phyloP scores from a whole-genome alignment of 1,140 invertebrate species.

The Nylanderia fulva region DNA sequence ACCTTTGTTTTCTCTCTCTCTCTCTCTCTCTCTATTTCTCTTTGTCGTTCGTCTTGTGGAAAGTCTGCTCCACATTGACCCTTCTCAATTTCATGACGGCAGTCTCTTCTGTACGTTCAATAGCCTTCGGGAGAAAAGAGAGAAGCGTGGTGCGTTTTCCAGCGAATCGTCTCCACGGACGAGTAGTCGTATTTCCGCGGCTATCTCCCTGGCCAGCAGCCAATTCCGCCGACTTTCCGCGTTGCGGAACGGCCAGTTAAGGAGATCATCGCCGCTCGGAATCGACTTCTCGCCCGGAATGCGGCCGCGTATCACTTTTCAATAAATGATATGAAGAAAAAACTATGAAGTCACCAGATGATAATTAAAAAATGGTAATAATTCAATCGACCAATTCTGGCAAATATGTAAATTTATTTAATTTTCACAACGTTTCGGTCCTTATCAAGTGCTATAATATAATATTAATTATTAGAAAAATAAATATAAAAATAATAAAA shows the following conservation, averaged over 20 bases:
- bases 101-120: slow-evolving; percentile 28
- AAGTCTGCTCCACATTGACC: not conserved
- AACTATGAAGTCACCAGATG: too few relatives aligned
- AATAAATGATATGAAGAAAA: too few relatives aligned
- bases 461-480: too few relatives aligned
- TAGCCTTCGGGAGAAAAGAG: slow-evolving; percentile 35
- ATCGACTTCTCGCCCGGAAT: slow-evolving; percentile 44
- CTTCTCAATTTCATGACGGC: slow-evolving; percentile 50
- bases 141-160: slow-evolving; percentile 36
- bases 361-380: too few relatives aligned
- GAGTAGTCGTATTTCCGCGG: slow-evolving; percentile 43
- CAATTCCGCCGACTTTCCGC: slow-evolving; percentile 44
- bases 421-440: too few relatives aligned
- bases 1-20: not conserved
- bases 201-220: slow-evolving; percentile 47
- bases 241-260: slow-evolving; percentile 55
- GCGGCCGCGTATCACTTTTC: slow-evolving; percentile 21
- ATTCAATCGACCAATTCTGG: too few relatives aligned
- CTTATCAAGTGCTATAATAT: too few relatives aligned
- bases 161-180: slow-evolving; percentile 5
- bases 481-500: too few relatives aligned
- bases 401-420: too few relatives aligned
- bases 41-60: not conserved
- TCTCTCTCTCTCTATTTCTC: slow-evolving; percentile 13
- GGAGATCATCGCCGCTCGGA: slow-evolving; percentile 47